phyloP scores from a whole-genome alignment of 1,140 invertebrate species.

The Neelides sp. region DNA sequence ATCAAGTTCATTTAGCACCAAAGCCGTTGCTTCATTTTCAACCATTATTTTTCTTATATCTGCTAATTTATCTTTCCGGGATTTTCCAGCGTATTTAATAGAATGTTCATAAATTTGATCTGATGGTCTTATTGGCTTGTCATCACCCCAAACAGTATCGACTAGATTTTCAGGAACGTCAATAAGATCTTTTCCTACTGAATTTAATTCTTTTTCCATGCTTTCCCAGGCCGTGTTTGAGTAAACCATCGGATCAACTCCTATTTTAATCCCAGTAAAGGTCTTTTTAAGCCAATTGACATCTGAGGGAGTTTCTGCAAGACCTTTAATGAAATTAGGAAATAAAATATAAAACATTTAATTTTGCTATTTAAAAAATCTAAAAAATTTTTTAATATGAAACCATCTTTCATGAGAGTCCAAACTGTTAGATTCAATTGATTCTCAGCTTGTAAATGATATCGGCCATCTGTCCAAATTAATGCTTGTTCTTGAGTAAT shows the following conservation, averaged over 20 bases:
- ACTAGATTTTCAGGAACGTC: constrained; percentile 61
- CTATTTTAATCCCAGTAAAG: constrained; percentile 44
- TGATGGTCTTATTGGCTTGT: constrained; percentile 40
- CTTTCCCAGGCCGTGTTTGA: constrained; percentile 36
- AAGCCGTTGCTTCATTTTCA: constrained; percentile 52
- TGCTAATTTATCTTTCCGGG: constrained; percentile 59
- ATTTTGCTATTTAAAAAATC: constrained; percentile 1
- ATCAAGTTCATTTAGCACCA: constrained; percentile 76
- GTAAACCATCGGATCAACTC: constrained; percentile 59
- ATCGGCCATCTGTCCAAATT: constrained; percentile 86
- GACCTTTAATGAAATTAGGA: constrained; percentile 2
- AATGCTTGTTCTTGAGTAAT: too few relatives aligned
- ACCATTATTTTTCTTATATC: constrained; percentile 53
- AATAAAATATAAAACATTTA: neutral
- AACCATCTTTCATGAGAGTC: constrained; percentile 58
- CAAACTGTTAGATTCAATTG: constrained; percentile 61
- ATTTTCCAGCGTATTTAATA: constrained; percentile 48
- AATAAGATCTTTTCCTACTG: constrained; percentile 44
- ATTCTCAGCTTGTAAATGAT: constrained; percentile 60
- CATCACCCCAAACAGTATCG: constrained; percentile 64
- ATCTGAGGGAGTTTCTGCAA: constrained; percentile 8
- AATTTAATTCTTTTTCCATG: constrained; percentile 28
- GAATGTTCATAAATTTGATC: constrained; percentile 42
- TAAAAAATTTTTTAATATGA: constrained; percentile 41
- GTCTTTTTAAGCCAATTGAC: constrained; percentile 17